A percentile compares a stretch with the other conserved stretches of the same genome.
Conservation (phyloP, 2,797 vertebrate species). For the Acanthis flammea region DNA sequence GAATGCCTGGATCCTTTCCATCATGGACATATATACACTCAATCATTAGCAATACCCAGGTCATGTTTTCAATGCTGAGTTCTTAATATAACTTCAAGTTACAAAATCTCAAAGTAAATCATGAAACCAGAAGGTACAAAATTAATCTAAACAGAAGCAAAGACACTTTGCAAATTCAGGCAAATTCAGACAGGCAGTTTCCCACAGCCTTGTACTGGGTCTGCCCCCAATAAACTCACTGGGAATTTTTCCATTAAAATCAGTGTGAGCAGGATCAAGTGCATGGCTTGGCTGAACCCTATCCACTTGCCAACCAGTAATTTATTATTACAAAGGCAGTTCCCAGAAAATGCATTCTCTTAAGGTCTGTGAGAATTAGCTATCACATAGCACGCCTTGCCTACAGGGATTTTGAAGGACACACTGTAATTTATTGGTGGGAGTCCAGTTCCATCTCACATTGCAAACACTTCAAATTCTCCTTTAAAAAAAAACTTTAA, state of each 20-base stretch:
- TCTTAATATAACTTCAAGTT: not conserved
- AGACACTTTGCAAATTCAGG: not conserved
- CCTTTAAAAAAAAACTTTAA: not conserved
- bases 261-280: not conserved
- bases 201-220: not conserved
- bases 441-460: not conserved
- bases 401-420: not conserved
- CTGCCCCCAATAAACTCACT: not conserved
- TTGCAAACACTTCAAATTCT: not conserved
- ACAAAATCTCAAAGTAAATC: not conserved
- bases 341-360: not conserved
- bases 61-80: not conserved
- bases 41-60: not conserved
- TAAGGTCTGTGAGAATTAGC: constrained; percentile 24
- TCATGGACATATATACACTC: not conserved
- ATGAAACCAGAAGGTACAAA: not conserved
- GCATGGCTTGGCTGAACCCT: constrained; percentile 4
- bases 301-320: not conserved
- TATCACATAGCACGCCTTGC: not conserved
- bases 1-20: not conserved
- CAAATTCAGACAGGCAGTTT: not conserved
- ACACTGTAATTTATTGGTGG: constrained; percentile 21
- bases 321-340: constrained; percentile 36
- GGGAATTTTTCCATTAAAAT: constrained; percentile 23
- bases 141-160: not conserved